These are phyloP conservation scores for Cataglyphis albicans DNA, from an alignment of 2,888 invertebrate species.

Conservation along the genomic window DNA sequence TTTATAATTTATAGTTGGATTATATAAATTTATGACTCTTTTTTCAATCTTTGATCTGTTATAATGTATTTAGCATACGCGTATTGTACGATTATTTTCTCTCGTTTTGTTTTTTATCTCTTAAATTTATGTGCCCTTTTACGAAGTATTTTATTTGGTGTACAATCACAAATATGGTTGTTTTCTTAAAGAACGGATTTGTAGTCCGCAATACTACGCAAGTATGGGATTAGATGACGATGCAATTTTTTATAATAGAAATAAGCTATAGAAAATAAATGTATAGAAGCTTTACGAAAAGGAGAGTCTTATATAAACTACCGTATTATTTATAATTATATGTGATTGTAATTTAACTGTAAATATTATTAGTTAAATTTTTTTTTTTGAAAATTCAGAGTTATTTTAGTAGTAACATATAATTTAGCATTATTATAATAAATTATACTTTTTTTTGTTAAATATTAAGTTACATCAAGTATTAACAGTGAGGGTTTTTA, in stretches of 20 bases:
- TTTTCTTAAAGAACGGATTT: conserved; percentile 8
- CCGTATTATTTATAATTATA: conserved; percentile 9
- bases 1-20: not conserved
- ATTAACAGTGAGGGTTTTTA: not conserved
- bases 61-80: not conserved
- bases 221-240: conserved; percentile 19
- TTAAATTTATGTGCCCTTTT: conserved; percentile 2
- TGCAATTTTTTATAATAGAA: conserved; percentile 22
- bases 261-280: not conserved
- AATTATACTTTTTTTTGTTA: not conserved
- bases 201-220: no score
- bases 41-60: not conserved
- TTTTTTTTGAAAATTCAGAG: no score
- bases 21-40: not conserved
- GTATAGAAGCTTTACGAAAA: not conserved
- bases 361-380: not conserved
- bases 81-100: not conserved
- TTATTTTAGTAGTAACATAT: not conserved
- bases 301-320: not conserved
- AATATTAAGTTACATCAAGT: conserved; percentile 2
- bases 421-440: not conserved
- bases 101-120: not conserved
- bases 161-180: conserved; percentile 26
- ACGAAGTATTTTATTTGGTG: not conserved
- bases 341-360: conserved; percentile 24